These are phyloP conservation scores for Peribatodes rhomboidaria DNA, from an alignment of 2,888 invertebrate species.

Conservation along the genomic window DNA sequence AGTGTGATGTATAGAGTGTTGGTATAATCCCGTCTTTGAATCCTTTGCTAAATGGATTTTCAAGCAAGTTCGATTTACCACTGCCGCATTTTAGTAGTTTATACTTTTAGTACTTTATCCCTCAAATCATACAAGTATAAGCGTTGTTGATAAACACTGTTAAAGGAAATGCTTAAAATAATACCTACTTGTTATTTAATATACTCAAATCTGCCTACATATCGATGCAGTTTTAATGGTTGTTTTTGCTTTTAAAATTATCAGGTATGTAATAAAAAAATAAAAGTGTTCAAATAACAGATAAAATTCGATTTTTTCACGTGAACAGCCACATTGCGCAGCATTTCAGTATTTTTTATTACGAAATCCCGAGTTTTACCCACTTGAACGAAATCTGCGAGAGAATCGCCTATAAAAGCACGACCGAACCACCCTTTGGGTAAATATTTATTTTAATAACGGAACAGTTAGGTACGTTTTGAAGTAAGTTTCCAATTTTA, in stretches of 20 bases:
- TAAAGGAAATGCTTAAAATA: too few species aligned
- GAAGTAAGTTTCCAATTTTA: conserved; percentile 44
- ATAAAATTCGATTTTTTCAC: conserved; percentile 27
- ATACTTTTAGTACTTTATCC: not conserved
- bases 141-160: too few species aligned
- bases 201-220: too few species aligned
- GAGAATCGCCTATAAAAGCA: conserved; percentile 57
- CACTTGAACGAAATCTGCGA: conserved; percentile 50
- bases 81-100: not conserved
- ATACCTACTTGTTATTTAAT: too few species aligned
- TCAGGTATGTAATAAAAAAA: not conserved
- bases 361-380: conserved; percentile 48
- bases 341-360: conserved; percentile 58
- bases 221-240: not conserved
- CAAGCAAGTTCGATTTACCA: conserved; percentile 12
- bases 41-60: conserved; percentile 22
- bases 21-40: conserved; percentile 31
- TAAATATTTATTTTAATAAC: conserved; percentile 59
- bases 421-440: conserved; percentile 53
- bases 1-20: conserved; percentile 10
- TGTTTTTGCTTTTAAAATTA: not conserved
- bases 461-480: conserved; percentile 49
- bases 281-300: not conserved
- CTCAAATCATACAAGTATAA: too few species aligned
- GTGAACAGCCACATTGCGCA: conserved; percentile 39